phyloP scores from a whole-genome alignment of 2,888 invertebrate genomes.

The Anthrax anthrax region DNA sequence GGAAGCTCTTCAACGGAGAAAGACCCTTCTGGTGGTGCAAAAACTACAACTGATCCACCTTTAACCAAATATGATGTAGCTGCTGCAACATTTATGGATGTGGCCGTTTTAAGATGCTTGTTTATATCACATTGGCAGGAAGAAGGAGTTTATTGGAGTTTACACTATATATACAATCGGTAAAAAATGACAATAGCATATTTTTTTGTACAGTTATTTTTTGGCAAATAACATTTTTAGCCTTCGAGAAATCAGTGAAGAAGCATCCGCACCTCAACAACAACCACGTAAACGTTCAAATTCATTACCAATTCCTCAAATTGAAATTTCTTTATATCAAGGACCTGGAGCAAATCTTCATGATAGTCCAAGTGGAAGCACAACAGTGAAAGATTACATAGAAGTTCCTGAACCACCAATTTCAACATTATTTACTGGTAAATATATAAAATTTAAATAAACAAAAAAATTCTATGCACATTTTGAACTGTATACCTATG shows the following conservation, averaged over 20 bases:
- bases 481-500: too few relatives aligned
- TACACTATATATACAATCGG: constrained; percentile 84
- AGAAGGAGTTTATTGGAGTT: constrained; percentile 94
- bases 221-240: background rate
- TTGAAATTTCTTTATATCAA: constrained; percentile 75
- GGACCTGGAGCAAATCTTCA: constrained; percentile 43
- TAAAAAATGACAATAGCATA: constrained; percentile 22
- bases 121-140: constrained; percentile 97
- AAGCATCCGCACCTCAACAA: constrained; percentile 53
- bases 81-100: constrained; percentile 90
- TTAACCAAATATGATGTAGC: constrained; percentile 42
- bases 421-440: background rate
- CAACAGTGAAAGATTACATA: constrained; percentile 52
- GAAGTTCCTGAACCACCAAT: constrained; percentile 56
- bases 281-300: constrained; percentile 78
- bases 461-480: too few relatives aligned
- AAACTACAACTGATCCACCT: constrained; percentile 27
- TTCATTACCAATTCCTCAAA: constrained; percentile 86
- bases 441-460: background rate
- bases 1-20: constrained; percentile 55
- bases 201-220: background rate
- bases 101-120: constrained; percentile 87
- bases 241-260: constrained; percentile 68
- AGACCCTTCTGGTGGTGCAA: constrained; percentile 58
- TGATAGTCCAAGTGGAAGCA: constrained; percentile 31